Evolutionary conservation across 2,797 vertebrate species (phyloP).

Genomic region (Rhinoraja longicauda): DNA sequence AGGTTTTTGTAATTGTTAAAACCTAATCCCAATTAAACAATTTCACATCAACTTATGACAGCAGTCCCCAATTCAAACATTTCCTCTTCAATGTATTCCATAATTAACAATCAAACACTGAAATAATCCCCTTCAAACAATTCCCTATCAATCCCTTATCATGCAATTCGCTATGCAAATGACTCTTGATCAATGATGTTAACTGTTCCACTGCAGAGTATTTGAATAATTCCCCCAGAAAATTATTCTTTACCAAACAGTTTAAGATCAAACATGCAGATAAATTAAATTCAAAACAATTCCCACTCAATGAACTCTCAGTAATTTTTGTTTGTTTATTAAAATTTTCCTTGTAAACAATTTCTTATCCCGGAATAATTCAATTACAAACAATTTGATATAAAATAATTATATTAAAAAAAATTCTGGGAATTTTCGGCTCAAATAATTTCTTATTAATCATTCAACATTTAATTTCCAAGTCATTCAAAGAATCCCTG

Average conservation of each 20-base stretch:
- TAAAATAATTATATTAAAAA: no score
- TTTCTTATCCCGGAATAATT: not conserved
- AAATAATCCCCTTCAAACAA: not conserved
- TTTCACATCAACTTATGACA: not conserved
- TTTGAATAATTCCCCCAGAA: not conserved
- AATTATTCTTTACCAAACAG: not conserved
- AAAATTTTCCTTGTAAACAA: not conserved
- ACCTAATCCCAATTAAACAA: not conserved
- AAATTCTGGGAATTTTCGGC: not conserved
- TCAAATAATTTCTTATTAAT: not conserved
- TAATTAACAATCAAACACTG: not conserved
- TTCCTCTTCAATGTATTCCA: not conserved
- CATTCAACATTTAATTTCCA: not conserved
- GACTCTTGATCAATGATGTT: not conserved
- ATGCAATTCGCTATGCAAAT: not conserved
- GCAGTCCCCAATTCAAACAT: not conserved
- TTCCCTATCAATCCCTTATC: not conserved
- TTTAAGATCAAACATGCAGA: not conserved
- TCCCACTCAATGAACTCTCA: not conserved
- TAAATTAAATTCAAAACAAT: not conserved
- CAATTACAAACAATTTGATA: not conserved
- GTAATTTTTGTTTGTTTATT: no score
- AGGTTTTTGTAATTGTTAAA: not conserved
- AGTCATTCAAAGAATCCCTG: not conserved
- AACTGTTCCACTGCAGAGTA: not conserved